Conservation (phyloP, 2,888 invertebrate species). For the Drosophila robusta region DNA sequence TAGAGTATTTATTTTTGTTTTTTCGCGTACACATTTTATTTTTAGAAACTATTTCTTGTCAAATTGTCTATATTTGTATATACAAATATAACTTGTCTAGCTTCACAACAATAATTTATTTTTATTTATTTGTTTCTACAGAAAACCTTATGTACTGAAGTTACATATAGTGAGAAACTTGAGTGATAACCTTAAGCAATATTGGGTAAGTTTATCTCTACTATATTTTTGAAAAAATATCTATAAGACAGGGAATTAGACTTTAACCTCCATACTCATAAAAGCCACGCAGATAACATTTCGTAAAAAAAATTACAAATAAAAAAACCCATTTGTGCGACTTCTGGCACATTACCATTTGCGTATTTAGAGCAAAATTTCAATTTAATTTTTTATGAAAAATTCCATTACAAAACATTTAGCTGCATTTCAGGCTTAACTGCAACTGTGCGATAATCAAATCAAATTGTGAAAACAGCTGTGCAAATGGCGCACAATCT, state of each 20-base stretch:
- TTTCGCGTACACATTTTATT: no score
- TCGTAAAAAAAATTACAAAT: neutral
- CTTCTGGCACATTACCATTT: constrained; percentile 13
- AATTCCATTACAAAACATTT: constrained; percentile 54
- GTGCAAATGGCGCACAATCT: constrained; percentile 25
- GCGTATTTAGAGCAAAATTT: constrained; percentile 25
- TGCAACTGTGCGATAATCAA: constrained; percentile 41
- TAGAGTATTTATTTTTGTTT: no score
- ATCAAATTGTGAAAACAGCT: constrained; percentile 47
- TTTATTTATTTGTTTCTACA: constrained; percentile 37
- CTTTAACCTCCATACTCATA: neutral
- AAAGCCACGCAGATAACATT: neutral
- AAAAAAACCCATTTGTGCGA: constrained; percentile 13
- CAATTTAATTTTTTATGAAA: constrained; percentile 38
- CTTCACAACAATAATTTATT: neutral
- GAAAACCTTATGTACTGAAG: constrained; percentile 42
- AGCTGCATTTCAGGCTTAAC: constrained; percentile 40
- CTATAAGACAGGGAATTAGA: neutral
- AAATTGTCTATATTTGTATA: no score
- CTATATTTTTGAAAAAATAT: no score
- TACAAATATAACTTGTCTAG: neutral
- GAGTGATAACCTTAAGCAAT: neutral
- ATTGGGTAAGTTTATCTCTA: constrained; percentile 44
- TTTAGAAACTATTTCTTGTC: no score
- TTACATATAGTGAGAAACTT: constrained; percentile 58